These are phyloP conservation scores for Porites australiensis DNA, from an alignment of 64 coral and sea anemone genomes.

Conservation along the genomic window DNA sequence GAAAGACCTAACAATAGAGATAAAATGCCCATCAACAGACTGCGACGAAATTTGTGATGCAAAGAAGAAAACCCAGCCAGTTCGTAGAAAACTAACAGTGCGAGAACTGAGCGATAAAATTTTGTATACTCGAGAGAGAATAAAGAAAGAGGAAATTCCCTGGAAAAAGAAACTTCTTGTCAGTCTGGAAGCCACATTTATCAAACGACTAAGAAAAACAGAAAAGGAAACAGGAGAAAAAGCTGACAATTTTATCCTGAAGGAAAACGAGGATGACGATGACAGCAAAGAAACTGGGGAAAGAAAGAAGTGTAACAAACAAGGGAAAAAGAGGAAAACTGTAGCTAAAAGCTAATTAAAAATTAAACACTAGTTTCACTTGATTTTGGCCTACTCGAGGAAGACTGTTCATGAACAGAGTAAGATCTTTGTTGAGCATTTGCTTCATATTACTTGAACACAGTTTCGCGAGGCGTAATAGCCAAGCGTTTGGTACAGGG, in stretches of 20 bases:
- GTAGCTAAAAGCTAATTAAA: neutral
- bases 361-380: too few relatives aligned
- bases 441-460: too few relatives aligned
- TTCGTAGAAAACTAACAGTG: conserved; percentile 18
- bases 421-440: too few relatives aligned
- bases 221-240: conserved; percentile 40
- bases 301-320: neutral
- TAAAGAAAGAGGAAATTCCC: conserved; percentile 28
- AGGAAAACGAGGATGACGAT: neutral
- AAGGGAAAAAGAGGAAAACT: neutral
- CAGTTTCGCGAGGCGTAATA: too few relatives aligned
- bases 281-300: neutral
- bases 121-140: conserved; percentile 12
- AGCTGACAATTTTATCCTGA: neutral
- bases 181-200: conserved; percentile 24
- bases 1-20: neutral
- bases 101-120: conserved; percentile 36
- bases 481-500: too few relatives aligned
- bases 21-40: neutral
- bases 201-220: conserved; percentile 21
- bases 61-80: neutral
- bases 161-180: conserved; percentile 51
- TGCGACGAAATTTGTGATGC: neutral
- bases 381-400: too few relatives aligned
- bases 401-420: too few relatives aligned